Evolutionary conservation across 2,113 vertebrate genomes (phyloP).

Genomic region (Diglossa brunneiventris): DNA sequence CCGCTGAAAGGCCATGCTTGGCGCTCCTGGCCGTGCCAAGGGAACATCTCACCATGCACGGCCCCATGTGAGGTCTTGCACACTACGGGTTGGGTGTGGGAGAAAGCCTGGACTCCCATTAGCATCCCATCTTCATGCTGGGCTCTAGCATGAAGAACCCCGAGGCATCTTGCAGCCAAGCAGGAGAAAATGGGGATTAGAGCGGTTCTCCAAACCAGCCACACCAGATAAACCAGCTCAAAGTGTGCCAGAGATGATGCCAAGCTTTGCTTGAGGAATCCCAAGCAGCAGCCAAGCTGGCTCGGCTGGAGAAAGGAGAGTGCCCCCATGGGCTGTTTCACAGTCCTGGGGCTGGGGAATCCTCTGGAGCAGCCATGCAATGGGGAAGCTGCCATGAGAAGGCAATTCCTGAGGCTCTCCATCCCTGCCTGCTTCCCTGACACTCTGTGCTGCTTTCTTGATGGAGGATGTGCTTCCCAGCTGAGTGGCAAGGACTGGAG

Average conservation of each 20-base stretch:
- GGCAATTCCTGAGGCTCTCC: background rate
- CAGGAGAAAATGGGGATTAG: background rate
- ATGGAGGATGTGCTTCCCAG: background rate
- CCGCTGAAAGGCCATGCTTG: background rate
- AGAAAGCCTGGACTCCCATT: background rate
- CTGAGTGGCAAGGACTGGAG: background rate
- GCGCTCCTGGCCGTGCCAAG: background rate
- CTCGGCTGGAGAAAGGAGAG: background rate
- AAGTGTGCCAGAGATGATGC: constrained; percentile 6
- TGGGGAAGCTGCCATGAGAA: background rate
- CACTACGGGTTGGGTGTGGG: background rate
- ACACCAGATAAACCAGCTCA: constrained; percentile 27
- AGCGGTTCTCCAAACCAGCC: background rate
- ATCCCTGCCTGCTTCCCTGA: background rate
- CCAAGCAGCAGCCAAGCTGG: background rate
- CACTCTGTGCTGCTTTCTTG: background rate
- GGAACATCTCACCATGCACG: background rate
- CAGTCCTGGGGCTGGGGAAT: background rate
- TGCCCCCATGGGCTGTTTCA: background rate
- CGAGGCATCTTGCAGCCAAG: background rate
- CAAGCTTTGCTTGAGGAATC: constrained; percentile 30
- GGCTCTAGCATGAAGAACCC: background rate
- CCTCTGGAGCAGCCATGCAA: background rate
- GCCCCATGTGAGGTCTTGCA: background rate
- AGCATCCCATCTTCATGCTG: background rate